Percentiles rank a stretch among this genome's conserved stretches.
Evolutionary conservation across 92 coral and sea anemone species (phyloP).

Genomic region (Montipora capitata): DNA sequence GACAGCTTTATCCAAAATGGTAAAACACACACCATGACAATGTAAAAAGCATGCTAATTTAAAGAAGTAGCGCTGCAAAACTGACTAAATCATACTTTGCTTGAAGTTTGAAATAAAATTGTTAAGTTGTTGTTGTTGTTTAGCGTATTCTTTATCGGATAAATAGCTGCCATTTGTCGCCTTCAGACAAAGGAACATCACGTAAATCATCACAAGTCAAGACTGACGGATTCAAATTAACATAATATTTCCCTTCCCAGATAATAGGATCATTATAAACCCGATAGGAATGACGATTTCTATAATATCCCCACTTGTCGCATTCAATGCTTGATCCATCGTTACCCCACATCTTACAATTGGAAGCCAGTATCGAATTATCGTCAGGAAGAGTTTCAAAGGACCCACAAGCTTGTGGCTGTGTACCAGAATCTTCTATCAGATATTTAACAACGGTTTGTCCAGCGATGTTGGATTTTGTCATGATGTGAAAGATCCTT

Average conservation of each 20-base stretch:
- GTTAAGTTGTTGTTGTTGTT: too few species aligned
- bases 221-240: slow-evolving; percentile 46
- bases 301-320: slow-evolving; percentile 79
- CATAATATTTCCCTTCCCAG: slow-evolving; percentile 62
- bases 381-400: slow-evolving; percentile 82
- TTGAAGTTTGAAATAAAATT: too few species aligned
- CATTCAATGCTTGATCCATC: slow-evolving; percentile 40
- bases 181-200: slow-evolving; percentile 29
- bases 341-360: slow-evolving; percentile 86
- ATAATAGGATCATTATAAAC: slow-evolving; percentile 74
- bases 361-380: slow-evolving; percentile 72
- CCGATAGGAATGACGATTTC: slow-evolving; percentile 49
- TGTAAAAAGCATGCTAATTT: too few species aligned
- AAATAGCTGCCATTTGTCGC: slow-evolving; percentile 81
- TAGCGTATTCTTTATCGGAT: slow-evolving; percentile 37
- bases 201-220: slow-evolving; percentile 67
- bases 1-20: too few species aligned
- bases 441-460: slow-evolving; percentile 71
- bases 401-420: slow-evolving; percentile 85
- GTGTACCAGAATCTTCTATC: slow-evolving; percentile 49
- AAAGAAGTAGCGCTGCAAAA: too few species aligned
- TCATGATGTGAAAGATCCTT: slow-evolving; percentile 85
- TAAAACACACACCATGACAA: too few species aligned
- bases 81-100: too few species aligned
- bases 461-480: slow-evolving; percentile 64